Conservation (phyloP, 2,888 invertebrate species). For the Steromphala cineraria region DNA sequence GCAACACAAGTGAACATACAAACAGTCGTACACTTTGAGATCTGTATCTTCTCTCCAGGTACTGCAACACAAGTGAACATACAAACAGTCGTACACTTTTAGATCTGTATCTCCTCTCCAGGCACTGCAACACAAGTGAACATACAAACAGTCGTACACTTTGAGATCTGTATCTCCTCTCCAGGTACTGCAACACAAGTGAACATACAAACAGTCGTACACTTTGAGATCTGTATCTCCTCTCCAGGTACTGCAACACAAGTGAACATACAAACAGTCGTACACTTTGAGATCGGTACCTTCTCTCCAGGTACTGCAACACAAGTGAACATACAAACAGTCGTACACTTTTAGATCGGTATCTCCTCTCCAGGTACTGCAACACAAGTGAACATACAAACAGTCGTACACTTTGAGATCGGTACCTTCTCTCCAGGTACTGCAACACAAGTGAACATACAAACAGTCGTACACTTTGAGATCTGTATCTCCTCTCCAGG, state of each 20-base stretch:
- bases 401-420: constrained; percentile 50
- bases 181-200: constrained; percentile 50
- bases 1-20: constrained; percentile 33
- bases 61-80: constrained; percentile 41
- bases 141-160: constrained; percentile 48
- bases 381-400: constrained; percentile 37
- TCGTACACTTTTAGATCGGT: constrained; percentile 48
- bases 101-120: constrained; percentile 52
- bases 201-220: constrained; percentile 47
- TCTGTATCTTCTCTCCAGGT: constrained; percentile 49
- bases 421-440: constrained; percentile 54
- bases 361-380: constrained; percentile 56
- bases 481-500: constrained; percentile 50
- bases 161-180: constrained; percentile 49
- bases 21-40: constrained; percentile 52
- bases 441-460: constrained; percentile 37
- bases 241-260: constrained; percentile 53
- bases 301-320: constrained; percentile 54
- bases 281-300: constrained; percentile 50
- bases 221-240: constrained; percentile 47
- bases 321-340: constrained; percentile 36
- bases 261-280: constrained; percentile 42
- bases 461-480: constrained; percentile 49
- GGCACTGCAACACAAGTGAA: constrained; percentile 45
- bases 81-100: constrained; percentile 49